phyloP scores from a whole-genome alignment of 2,888 invertebrate genomes.

The Leucoma salicis region DNA sequence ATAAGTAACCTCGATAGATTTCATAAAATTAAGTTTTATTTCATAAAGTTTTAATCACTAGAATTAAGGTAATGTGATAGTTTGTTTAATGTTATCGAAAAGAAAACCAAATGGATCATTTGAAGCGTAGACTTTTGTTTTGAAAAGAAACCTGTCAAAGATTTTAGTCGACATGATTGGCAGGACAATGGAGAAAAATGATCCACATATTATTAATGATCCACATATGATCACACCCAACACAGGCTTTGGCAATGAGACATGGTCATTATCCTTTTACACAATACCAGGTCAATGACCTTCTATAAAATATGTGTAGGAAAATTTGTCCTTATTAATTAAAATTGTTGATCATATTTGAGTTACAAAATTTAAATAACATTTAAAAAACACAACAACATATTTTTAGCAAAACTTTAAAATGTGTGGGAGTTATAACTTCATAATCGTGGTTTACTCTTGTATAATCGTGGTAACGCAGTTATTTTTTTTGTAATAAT shows the following conservation, averaged over 20 bases:
- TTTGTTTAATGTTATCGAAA: no score
- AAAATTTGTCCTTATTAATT: background rate
- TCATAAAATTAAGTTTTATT: no score
- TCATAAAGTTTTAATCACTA: no score
- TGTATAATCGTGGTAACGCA: background rate
- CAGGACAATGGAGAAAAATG: slow-evolving; percentile 55
- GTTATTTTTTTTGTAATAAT: background rate
- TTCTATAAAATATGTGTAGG: slow-evolving; percentile 14
- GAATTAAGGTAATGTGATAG: no score
- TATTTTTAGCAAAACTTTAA: no score
- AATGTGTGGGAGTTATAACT: no score
- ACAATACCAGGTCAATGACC: slow-evolving; percentile 30
- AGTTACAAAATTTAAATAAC: no score
- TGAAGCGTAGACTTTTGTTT: background rate
- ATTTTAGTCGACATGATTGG: slow-evolving; percentile 46
- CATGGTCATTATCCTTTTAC: slow-evolving; percentile 55
- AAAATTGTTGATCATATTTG: background rate
- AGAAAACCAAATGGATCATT: background rate
- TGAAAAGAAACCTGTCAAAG: slow-evolving; percentile 16
- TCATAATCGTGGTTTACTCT: background rate
- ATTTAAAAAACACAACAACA: no score
- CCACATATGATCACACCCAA: slow-evolving; percentile 40
- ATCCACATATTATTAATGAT: slow-evolving; percentile 41
- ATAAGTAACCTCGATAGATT: no score
- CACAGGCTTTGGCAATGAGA: slow-evolving; percentile 29